phyloP scores from a whole-genome alignment of 2,888 invertebrate species.

The Pteria penguin region DNA sequence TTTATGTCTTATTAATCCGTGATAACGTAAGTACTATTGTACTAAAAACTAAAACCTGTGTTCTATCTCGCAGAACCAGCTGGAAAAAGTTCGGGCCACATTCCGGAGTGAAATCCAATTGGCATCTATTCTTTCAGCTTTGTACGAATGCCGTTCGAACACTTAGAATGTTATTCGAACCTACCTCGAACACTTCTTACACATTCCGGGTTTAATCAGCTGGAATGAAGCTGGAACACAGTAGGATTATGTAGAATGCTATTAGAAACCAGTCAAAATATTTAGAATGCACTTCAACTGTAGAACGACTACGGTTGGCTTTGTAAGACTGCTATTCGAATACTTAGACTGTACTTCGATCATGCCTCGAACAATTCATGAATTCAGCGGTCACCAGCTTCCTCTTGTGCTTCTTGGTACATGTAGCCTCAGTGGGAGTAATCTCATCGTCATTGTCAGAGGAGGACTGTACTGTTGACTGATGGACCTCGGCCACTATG shows the following conservation, averaged over 20 bases:
- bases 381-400: background rate
- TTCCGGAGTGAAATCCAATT: background rate
- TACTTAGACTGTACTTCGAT: too few relatives aligned
- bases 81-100: background rate
- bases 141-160: background rate
- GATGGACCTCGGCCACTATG: background rate
- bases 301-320: background rate
- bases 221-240: background rate
- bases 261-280: background rate
- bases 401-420: background rate
- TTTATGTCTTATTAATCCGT: too few relatives aligned
- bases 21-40: too few relatives aligned
- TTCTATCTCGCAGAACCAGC: background rate
- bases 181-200: background rate
- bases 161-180: background rate
- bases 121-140: background rate
- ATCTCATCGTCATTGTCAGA: background rate
- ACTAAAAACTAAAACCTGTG: too few relatives aligned
- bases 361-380: too few relatives aligned
- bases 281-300: background rate
- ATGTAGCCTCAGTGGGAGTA: too few relatives aligned
- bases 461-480: background rate
- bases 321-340: too few relatives aligned
- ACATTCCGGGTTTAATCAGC: background rate
- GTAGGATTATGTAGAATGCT: background rate